These are phyloP conservation scores for Batillaria attramentaria DNA, from an alignment of 1,140 invertebrate genomes.

Conservation along the genomic window DNA sequence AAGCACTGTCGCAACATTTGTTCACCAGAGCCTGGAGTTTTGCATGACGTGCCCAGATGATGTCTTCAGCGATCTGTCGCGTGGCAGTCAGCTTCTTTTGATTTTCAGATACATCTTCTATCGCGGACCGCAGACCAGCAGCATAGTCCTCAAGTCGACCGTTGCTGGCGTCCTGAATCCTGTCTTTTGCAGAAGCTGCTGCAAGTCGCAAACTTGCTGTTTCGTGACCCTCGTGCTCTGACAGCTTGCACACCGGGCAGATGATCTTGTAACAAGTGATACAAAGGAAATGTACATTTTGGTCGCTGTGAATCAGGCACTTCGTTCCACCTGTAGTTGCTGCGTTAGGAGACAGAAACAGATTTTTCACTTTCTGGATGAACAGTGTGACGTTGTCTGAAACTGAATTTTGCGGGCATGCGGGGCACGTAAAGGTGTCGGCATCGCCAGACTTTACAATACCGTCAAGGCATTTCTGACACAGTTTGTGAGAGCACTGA, in stretches of 20 bases:
- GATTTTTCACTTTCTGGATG: slow-evolving; percentile 13
- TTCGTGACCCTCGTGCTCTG: slow-evolving; percentile 9
- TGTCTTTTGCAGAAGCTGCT: background rate
- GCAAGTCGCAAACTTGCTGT: background rate
- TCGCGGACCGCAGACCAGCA: background rate
- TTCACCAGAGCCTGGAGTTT: background rate
- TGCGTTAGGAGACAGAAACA: background rate
- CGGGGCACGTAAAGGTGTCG: background rate
- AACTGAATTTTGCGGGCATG: background rate
- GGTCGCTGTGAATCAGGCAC: background rate
- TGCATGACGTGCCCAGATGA: background rate
- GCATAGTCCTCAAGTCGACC: background rate
- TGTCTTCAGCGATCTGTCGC: background rate
- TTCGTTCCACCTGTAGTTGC: background rate
- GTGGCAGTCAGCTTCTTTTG: background rate
- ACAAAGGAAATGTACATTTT: background rate
- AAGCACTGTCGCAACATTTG: background rate
- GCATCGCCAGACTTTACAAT: background rate
- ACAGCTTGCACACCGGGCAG: slow-evolving; percentile 15
- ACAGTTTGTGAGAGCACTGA: background rate
- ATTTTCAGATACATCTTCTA: background rate
- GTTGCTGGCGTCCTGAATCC: background rate
- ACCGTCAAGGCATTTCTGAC: background rate
- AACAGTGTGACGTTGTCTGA: background rate
- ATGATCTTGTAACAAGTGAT: background rate